These are phyloP conservation scores for Drosophila miranda DNA, from an alignment of 1,140 invertebrate genomes.

Conservation along the genomic window DNA sequence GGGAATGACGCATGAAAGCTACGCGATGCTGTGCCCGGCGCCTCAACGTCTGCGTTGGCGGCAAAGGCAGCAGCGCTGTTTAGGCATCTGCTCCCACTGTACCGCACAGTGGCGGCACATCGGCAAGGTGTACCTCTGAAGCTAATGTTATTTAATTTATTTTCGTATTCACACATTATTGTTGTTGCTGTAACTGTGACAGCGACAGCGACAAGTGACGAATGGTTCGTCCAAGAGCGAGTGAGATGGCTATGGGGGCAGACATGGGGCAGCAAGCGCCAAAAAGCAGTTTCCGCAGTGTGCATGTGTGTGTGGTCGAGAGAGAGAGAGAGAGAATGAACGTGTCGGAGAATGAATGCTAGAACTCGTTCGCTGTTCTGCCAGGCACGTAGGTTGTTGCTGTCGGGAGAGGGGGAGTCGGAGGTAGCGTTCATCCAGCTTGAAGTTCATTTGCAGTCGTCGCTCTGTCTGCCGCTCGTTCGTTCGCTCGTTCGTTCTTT, in stretches of 20 bases:
- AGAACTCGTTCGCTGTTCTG: conserved; percentile 8
- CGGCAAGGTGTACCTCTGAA: conserved; percentile 71
- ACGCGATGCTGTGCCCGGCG: conserved; percentile 39
- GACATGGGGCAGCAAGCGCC: conserved; percentile 54
- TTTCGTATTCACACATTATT: conserved; percentile 70
- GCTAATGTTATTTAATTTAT: conserved; percentile 80
- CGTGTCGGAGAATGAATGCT: conserved; percentile 29
- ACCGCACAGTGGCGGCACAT: conserved; percentile 61
- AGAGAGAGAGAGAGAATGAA: conserved; percentile 39
- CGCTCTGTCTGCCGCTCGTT: conserved; percentile 59
- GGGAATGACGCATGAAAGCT: conserved; percentile 29
- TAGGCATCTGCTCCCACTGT: conserved; percentile 5
- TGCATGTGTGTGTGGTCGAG: conserved; percentile 25
- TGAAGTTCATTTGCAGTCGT: conserved; percentile 60
- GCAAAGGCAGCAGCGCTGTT: conserved; percentile 15
- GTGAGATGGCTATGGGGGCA: conserved; percentile 31
- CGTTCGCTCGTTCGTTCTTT: conserved; percentile 36
- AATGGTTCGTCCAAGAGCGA: conserved; percentile 39
- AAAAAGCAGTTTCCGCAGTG: conserved; percentile 27
- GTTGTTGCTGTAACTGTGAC: conserved; percentile 3
- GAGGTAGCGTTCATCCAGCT: conserved; percentile 30
- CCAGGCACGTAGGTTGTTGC: not conserved
- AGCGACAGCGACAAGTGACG: conserved; percentile 25
- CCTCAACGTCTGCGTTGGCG: conserved; percentile 64
- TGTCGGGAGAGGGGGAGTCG: not conserved